These are phyloP conservation scores for Tonatia bakeri DNA, from an alignment of 2,113 vertebrate genomes.

Conservation along the genomic window DNA sequence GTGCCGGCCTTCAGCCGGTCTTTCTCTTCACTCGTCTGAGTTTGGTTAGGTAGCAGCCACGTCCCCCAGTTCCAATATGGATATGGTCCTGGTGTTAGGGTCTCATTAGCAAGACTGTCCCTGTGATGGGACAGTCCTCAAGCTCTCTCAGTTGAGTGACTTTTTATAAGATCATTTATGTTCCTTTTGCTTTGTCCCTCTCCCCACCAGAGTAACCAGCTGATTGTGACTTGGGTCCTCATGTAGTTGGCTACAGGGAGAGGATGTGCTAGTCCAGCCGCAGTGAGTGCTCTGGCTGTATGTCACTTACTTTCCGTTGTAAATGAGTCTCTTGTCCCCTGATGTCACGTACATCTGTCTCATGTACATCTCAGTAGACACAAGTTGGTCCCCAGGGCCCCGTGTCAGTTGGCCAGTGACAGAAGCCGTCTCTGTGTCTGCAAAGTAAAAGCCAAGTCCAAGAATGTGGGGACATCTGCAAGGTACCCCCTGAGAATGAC, in stretches of 20 bases:
- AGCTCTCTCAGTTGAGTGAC: background rate
- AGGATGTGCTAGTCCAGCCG: background rate
- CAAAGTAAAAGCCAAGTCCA: background rate
- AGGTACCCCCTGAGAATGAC: background rate
- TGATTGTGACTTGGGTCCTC: constrained; percentile 36
- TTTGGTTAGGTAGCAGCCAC: background rate
- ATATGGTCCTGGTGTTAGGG: background rate
- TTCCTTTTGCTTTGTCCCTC: constrained; percentile 36
- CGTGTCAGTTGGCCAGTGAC: background rate
- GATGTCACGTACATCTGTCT: background rate
- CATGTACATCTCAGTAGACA: background rate
- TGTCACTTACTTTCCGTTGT: background rate
- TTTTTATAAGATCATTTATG: constrained; percentile 24
- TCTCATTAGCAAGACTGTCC: background rate
- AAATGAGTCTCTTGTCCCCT: background rate
- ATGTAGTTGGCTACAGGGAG: background rate
- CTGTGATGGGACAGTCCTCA: background rate
- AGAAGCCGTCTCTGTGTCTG: background rate
- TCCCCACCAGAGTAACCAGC: background rate
- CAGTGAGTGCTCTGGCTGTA: background rate
- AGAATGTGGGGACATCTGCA: background rate
- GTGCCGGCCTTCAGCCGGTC: background rate
- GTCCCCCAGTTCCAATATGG: background rate
- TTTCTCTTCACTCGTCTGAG: background rate
- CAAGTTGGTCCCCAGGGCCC: background rate